Evolutionary conservation across 2,113 vertebrate genomes (phyloP), one percentile per base, ranked within the genome.

Genomic region (Eulacestoma nigropectus): DNA sequence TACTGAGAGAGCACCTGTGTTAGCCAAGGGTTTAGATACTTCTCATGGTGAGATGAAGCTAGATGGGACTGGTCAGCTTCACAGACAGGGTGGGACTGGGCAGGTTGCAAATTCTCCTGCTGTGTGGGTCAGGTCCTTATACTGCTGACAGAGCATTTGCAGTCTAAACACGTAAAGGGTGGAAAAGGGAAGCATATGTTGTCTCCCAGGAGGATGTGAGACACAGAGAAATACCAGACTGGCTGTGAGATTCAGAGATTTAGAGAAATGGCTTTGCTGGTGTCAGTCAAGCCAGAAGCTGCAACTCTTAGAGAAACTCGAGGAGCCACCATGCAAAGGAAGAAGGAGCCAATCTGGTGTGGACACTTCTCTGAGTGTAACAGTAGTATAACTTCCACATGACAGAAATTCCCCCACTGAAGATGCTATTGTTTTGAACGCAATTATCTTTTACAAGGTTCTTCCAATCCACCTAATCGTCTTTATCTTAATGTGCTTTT

Each of bases 371-470:
- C 44, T 41, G 41, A 87, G 32, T 41, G 70, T 84, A 52, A 42
- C 25, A 55, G 39, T 44, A 55, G 26, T 64, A 42, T 73, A 93
- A 73, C 69, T 90, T 92, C 65, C 22, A 49, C n/a, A 49, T n/a
- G 73, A 52, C 83, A 94, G 83, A 87, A 90, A 96, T 89, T 87
- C 50, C 50, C 23, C 49, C 16, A n/a, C 83, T 92, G 83, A 89
- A 87, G 49, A 84, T 35, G 41, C 64, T 92, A 17, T 89, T 89
- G 88, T 90, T 95, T 93, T 72, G 73, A 77, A 96, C 2, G 11
- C 92, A 96, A 95, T 94, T 95, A 96, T 96, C 69, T 96, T 96
- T 96, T 93, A 95, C 88, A 93, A 87, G 88, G 65, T 93, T 96
- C 88, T 89, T 96, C 53, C 92, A 93, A 92, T 89, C 73, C 83